These are phyloP conservation scores for Magallana gigas DNA, from an alignment of 1,140 invertebrate species.

Conservation along the genomic window DNA sequence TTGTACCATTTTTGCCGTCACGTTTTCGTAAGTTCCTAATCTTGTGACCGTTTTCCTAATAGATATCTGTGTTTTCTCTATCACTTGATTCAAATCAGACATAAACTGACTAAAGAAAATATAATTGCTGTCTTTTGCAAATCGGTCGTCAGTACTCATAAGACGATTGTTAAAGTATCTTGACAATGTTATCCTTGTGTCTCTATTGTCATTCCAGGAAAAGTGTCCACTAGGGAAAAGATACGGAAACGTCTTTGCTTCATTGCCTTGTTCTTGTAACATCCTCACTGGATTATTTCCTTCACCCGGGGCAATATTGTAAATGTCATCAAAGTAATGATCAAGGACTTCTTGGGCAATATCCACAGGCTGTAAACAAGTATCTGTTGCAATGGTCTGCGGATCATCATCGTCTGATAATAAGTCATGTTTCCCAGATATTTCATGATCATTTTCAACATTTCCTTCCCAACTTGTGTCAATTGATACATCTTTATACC, in stretches of 20 bases:
- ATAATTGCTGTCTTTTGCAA: too few species aligned
- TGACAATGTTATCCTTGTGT: slow-evolving; percentile 8
- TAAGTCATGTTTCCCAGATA: not conserved
- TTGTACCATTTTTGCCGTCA: not conserved
- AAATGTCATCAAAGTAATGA: slow-evolving; percentile 47
- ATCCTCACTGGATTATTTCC: slow-evolving; percentile 39
- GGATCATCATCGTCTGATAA: slow-evolving; percentile 12
- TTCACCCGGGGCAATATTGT: slow-evolving; percentile 47
- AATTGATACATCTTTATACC: slow-evolving; percentile 38
- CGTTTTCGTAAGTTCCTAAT: too few species aligned
- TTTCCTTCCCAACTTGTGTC: not conserved
- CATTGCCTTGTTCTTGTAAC: slow-evolving; percentile 41
- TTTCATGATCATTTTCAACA: too few species aligned
- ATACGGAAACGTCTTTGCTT: slow-evolving; percentile 43
- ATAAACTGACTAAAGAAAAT: too few species aligned
- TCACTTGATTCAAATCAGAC: too few species aligned
- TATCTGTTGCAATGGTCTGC: slow-evolving; percentile 38
- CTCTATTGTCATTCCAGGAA: slow-evolving; percentile 38
- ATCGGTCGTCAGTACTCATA: too few species aligned
- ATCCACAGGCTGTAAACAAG: slow-evolving; percentile 58
- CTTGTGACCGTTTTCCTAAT: too few species aligned
- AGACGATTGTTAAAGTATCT: slow-evolving; percentile 37
- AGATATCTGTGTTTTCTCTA: too few species aligned
- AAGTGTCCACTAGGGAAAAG: slow-evolving; percentile 37
- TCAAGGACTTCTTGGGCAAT: slow-evolving; percentile 57